Evolutionary conservation across 2,888 invertebrate species (phyloP).

Genomic region (Griposia aprilina): DNA sequence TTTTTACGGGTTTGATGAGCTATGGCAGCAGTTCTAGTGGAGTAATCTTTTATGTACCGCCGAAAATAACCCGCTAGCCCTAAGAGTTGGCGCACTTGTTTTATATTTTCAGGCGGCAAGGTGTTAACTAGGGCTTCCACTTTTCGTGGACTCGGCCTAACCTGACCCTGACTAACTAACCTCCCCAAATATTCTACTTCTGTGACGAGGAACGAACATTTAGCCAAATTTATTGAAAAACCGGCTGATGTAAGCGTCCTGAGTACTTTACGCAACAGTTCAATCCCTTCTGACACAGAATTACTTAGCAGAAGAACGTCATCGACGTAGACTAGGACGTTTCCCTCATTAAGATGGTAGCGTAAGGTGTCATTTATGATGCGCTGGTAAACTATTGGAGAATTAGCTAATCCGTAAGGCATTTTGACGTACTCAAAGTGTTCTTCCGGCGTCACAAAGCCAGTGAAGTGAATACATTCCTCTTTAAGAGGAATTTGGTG

Average conservation of each 20-base stretch:
- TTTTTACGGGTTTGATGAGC: neutral
- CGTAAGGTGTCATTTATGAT: too few relatives aligned
- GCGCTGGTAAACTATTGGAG: too few relatives aligned
- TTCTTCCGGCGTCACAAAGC: too few relatives aligned
- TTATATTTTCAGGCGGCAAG: conserved; percentile 8
- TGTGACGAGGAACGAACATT: conserved; percentile 36
- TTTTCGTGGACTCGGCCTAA: conserved; percentile 42
- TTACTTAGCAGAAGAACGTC: conserved; percentile 1
- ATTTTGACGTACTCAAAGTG: too few relatives aligned
- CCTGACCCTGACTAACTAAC: conserved; percentile 48
- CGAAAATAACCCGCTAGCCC: conserved; percentile 4
- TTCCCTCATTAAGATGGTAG: neutral
- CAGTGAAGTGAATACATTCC: too few relatives aligned
- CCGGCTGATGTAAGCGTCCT: conserved; percentile 33
- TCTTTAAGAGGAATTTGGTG: too few relatives aligned
- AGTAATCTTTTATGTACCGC: neutral
- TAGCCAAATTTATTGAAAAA: conserved; percentile 46
- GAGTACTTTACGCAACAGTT: conserved; percentile 43
- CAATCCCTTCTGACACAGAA: neutral
- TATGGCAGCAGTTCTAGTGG: conserved; percentile 5
- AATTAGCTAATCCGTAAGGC: too few relatives aligned
- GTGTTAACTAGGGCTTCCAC: conserved; percentile 37
- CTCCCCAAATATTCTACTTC: conserved; percentile 40
- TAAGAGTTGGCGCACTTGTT: conserved; percentile 1
- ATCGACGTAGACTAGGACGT: conserved; percentile 2